Evolutionary conservation across 2,888 invertebrate species (phyloP).

Genomic region (Amphimallon solstitiale): DNA sequence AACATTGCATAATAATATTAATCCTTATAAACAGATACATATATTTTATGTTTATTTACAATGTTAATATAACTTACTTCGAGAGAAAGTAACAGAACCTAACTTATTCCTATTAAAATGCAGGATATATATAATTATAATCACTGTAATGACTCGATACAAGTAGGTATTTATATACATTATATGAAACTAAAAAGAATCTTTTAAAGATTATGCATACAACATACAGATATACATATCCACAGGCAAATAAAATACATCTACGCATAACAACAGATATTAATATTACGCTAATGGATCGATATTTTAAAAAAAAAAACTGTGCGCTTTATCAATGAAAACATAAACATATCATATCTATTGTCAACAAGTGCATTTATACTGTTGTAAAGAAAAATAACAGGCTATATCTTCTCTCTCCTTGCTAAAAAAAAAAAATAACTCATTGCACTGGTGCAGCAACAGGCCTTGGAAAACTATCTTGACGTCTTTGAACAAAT

Average conservation of each 20-base stretch:
- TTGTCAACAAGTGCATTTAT: constrained; percentile 1
- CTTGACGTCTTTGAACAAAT: constrained; percentile 65
- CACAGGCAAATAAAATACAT: too few relatives aligned
- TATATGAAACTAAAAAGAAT: too few relatives aligned
- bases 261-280: too few relatives aligned
- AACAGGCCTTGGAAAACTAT: constrained; percentile 59
- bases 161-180: too few relatives aligned
- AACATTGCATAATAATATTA: constrained; percentile 33
- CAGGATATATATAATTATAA: too few relatives aligned
- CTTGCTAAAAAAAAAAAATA: constrained; percentile 42
- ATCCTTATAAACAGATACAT: constrained; percentile 8
- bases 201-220: too few relatives aligned
- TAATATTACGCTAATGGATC: too few relatives aligned
- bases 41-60: constrained; percentile 5
- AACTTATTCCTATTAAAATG: constrained; percentile 35
- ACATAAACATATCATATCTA: too few relatives aligned
- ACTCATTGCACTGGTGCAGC: constrained; percentile 59
- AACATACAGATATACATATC: too few relatives aligned
- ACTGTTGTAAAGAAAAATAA: constrained; percentile 18
- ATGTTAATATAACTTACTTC: constrained; percentile 55
- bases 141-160: too few relatives aligned
- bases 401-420: constrained; percentile 59
- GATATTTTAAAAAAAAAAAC: too few relatives aligned
- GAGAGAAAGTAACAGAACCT: not conserved
- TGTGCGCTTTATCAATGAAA: too few relatives aligned